phyloP scores from a whole-genome alignment of 1,140 invertebrate genomes.

The Nasonia longicornis region DNA sequence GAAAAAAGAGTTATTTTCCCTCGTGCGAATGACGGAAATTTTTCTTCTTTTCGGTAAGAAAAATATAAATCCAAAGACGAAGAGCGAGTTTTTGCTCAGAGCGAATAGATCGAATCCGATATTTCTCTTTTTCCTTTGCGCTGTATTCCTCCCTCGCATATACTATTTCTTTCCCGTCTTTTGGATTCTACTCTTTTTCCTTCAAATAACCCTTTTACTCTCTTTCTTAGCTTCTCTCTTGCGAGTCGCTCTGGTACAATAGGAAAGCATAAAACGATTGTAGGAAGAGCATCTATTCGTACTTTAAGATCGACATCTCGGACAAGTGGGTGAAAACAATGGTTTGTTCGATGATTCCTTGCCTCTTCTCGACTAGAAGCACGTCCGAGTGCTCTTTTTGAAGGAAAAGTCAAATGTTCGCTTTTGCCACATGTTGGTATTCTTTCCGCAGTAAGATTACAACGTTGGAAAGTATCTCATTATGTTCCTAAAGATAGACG shows the following conservation, averaged over 20 bases:
- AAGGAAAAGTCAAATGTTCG: not conserved
- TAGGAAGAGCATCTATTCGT: conserved; percentile 22
- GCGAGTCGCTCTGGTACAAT: not conserved
- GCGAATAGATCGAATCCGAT: not conserved
- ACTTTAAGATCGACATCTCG: conserved; percentile 49
- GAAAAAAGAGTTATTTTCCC: not conserved
- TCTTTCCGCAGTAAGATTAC: no score
- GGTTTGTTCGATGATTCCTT: conserved; percentile 48
- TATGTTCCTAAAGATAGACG: no score
- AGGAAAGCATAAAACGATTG: conserved; percentile 27
- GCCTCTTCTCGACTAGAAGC: conserved; percentile 17
- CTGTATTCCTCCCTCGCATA: conserved; percentile 37
- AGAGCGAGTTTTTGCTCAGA: not conserved
- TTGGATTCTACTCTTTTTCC: conserved; percentile 18
- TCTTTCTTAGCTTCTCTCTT: conserved; percentile 45
- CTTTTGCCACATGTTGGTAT: not conserved
- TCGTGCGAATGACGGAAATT: no score
- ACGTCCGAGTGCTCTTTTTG: not conserved
- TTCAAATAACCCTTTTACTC: conserved; percentile 23
- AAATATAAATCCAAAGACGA: not conserved
- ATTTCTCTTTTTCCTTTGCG: not conserved
- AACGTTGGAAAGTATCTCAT: no score
- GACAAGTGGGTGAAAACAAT: conserved; percentile 58
- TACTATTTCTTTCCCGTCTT: conserved; percentile 32
- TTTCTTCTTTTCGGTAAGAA: not conserved